Percentiles rank a stretch among this genome's conserved stretches.
Conservation (phyloP, 2,888 invertebrate genomes). For the Eristalinus aeneus region DNA sequence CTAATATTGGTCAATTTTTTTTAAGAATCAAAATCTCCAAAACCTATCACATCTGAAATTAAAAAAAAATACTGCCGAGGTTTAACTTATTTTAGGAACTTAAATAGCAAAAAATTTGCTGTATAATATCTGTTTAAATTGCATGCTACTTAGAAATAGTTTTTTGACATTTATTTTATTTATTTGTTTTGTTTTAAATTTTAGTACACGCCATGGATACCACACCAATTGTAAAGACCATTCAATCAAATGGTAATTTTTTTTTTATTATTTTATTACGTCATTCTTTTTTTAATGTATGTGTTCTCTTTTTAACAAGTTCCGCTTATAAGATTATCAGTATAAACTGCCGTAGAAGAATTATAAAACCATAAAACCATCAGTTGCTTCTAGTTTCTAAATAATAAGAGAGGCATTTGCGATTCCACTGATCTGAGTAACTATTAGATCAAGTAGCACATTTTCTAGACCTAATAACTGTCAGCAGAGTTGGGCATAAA, state of each 20-base stretch:
- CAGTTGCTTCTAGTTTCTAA: background rate
- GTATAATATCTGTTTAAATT: background rate
- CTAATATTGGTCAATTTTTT: too few relatives aligned
- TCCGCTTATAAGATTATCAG: conserved; percentile 21
- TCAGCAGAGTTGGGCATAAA: too few relatives aligned
- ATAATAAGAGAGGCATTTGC: too few relatives aligned
- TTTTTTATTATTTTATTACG: conserved; percentile 58
- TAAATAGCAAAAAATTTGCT: too few relatives aligned
- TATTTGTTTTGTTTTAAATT: conserved; percentile 74
- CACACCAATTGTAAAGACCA: conserved; percentile 81
- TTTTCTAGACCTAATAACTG: too few relatives aligned
- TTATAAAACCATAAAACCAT: too few relatives aligned
- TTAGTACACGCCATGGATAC: conserved; percentile 81
- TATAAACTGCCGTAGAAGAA: conserved; percentile 1
- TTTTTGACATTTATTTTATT: conserved; percentile 71
- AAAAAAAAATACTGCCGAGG: too few relatives aligned
- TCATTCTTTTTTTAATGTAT: conserved; percentile 8
- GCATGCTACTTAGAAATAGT: conserved; percentile 9
- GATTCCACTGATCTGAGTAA: too few relatives aligned
- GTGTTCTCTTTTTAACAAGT: conserved; percentile 16
- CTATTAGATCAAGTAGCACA: too few relatives aligned
- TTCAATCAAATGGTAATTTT: conserved; percentile 80
- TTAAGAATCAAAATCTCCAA: too few relatives aligned
- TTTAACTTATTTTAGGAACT: too few relatives aligned
- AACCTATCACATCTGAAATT: too few relatives aligned